phyloP scores from a whole-genome alignment of 2,797 vertebrate genomes.

The Siniperca undulata region DNA sequence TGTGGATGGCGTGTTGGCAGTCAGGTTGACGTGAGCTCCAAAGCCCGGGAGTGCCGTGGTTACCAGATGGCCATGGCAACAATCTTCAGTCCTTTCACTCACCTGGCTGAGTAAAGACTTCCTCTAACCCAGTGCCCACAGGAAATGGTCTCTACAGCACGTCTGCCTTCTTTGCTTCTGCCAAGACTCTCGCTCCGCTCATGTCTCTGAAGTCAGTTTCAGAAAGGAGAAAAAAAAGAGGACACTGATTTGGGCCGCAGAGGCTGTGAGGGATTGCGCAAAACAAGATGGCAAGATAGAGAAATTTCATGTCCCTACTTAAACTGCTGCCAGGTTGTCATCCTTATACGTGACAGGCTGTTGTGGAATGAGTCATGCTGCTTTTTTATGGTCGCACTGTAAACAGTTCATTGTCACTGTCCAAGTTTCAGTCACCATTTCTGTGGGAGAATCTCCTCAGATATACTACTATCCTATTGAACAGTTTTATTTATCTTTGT shows the following conservation, averaged over 20 bases:
- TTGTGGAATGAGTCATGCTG: constrained; percentile 46
- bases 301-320: constrained; percentile 50
- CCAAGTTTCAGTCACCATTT: constrained; percentile 51
- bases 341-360: constrained; percentile 49
- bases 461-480: constrained; percentile 34
- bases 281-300: constrained; percentile 57
- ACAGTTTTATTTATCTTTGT: constrained; percentile 56
- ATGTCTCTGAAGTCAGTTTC: constrained; percentile 63
- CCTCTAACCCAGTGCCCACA: constrained; percentile 64
- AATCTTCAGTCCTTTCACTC: constrained; percentile 64
- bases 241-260: constrained; percentile 62
- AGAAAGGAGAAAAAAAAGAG: constrained; percentile 43
- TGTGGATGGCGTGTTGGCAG: constrained; percentile 53
- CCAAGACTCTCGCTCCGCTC: constrained; percentile 52
- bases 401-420: constrained; percentile 52
- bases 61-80: constrained; percentile 70
- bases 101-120: constrained; percentile 74
- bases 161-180: constrained; percentile 63
- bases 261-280: constrained; percentile 53
- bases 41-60: constrained; percentile 43
- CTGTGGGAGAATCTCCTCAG: constrained; percentile 21
- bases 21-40: constrained; percentile 38
- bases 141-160: constrained; percentile 66
- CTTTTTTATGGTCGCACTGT: constrained; percentile 38
- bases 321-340: constrained; percentile 54